phyloP scores from a whole-genome alignment of 64 coral and sea anemone genomes.

The Orbicella faveolata region DNA sequence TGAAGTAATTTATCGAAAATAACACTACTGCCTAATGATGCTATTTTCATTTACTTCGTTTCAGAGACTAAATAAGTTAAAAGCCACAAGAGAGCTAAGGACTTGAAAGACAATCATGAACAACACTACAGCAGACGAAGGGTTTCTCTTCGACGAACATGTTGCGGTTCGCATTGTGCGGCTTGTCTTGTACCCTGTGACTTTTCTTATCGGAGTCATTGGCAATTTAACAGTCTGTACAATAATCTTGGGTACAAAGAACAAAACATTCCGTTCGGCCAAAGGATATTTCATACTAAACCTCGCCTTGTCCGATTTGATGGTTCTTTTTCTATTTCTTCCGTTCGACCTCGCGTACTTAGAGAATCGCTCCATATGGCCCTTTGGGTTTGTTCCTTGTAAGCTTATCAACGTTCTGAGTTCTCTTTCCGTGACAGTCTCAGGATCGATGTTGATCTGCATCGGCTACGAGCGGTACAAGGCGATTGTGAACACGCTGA shows the following conservation, averaged over 20 bases:
- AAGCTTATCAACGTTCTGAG: constrained; percentile 77
- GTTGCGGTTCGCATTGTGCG: constrained; percentile 38
- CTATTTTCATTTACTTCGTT: constrained; percentile 5
- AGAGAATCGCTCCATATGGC: constrained; percentile 70
- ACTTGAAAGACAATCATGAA: not conserved
- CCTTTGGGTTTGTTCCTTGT: constrained; percentile 76
- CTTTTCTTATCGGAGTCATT: constrained; percentile 49
- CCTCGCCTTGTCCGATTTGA: constrained; percentile 80
- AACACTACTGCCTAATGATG: not conserved
- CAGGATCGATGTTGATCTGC: constrained; percentile 69
- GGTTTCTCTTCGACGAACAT: not conserved
- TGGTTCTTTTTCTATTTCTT: constrained; percentile 67
- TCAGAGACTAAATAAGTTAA: not conserved
- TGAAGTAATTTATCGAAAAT: not conserved
- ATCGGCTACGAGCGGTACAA: constrained; percentile 75
- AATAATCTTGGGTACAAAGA: constrained; percentile 36
- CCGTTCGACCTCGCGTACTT: constrained; percentile 85
- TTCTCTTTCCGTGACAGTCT: constrained; percentile 74
- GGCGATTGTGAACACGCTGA: constrained; percentile 65
- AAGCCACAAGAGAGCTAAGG: not conserved
- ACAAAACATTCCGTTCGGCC: constrained; percentile 42
- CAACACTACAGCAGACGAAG: not conserved
- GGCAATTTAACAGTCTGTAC: constrained; percentile 53
- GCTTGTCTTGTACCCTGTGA: constrained; percentile 48
- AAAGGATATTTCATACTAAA: constrained; percentile 87